Evolutionary conservation across 2,113 vertebrate species (phyloP).

Genomic region (Ranitomeya variabilis): DNA sequence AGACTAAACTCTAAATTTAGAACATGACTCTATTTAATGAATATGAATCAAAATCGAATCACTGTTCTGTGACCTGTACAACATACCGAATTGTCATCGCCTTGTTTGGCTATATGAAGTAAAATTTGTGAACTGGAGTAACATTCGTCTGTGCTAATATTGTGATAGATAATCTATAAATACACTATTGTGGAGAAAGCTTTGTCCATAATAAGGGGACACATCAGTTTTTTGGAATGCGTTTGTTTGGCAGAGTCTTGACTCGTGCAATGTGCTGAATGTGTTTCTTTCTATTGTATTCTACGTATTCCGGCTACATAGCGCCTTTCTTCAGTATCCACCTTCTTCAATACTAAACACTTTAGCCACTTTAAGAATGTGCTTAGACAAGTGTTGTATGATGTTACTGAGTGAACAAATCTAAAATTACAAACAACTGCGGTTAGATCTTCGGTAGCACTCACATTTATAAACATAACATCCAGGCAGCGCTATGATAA

Average conservation of each 20-base stretch:
- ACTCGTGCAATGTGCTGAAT: slow-evolving; percentile 37
- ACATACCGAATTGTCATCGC: not conserved
- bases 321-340: slow-evolving; percentile 38
- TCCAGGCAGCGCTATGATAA: not conserved
- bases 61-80: not conserved
- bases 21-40: no score
- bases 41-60: no score
- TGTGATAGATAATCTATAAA: slow-evolving; percentile 15
- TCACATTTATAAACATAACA: not conserved
- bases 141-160: not conserved
- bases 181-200: not conserved
- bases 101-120: slow-evolving; percentile 24
- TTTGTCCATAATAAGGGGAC: not conserved
- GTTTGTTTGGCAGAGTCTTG: slow-evolving; percentile 18
- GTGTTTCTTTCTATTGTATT: slow-evolving; percentile 36
- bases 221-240: slow-evolving; percentile 31
- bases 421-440: slow-evolving; percentile 28
- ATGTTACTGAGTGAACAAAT: slow-evolving; percentile 30
- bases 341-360: slow-evolving; percentile 42
- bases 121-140: slow-evolving; percentile 23
- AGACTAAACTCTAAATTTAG: not conserved
- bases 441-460: slow-evolving; percentile 1
- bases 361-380: slow-evolving; percentile 48
- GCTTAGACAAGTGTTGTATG: slow-evolving; percentile 47
- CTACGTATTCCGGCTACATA: not conserved